phyloP scores from a whole-genome alignment of 2,113 vertebrate species.

The Datnioides undecimradiatus region DNA sequence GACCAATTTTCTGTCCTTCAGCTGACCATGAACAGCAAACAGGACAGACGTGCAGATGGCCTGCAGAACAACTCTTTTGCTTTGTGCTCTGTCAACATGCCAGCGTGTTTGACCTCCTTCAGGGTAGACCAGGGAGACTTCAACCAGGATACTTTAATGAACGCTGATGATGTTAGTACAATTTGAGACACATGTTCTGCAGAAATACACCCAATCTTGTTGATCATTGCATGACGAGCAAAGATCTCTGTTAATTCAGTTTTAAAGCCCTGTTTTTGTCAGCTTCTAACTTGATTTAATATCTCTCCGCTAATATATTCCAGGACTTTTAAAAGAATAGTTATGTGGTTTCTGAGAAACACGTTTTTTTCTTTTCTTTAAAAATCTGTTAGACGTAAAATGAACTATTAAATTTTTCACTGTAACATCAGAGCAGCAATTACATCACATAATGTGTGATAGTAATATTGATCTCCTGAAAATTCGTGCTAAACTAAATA shows the following conservation, averaged over 20 bases:
- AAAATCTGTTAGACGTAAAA: constrained; percentile 1
- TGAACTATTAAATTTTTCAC: constrained; percentile 7
- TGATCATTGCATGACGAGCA: constrained; percentile 38
- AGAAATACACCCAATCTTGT: constrained; percentile 43
- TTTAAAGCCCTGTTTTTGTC: not conserved
- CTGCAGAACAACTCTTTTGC: constrained; percentile 57
- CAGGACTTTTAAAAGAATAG: constrained; percentile 9
- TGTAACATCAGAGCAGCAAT: not conserved
- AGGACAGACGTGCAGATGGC: constrained; percentile 55
- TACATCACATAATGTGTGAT: not conserved
- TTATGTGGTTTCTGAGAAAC: not conserved
- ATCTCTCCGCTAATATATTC: constrained; percentile 18
- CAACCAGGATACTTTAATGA: constrained; percentile 48
- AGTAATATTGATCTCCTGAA: not conserved
- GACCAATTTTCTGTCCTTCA: constrained; percentile 43
- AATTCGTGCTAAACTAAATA: not conserved
- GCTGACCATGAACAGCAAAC: constrained; percentile 50
- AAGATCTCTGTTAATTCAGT: not conserved
- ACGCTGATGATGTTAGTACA: constrained; percentile 48
- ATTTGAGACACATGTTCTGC: constrained; percentile 67
- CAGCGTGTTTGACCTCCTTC: constrained; percentile 64
- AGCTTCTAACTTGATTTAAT: constrained; percentile 19
- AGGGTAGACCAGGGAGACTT: constrained; percentile 51
- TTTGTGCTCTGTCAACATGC: constrained; percentile 68
- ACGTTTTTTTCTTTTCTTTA: not conserved